These are phyloP conservation scores for Mylabris phalerata DNA, from an alignment of 1,140 invertebrate genomes.

Conservation along the genomic window DNA sequence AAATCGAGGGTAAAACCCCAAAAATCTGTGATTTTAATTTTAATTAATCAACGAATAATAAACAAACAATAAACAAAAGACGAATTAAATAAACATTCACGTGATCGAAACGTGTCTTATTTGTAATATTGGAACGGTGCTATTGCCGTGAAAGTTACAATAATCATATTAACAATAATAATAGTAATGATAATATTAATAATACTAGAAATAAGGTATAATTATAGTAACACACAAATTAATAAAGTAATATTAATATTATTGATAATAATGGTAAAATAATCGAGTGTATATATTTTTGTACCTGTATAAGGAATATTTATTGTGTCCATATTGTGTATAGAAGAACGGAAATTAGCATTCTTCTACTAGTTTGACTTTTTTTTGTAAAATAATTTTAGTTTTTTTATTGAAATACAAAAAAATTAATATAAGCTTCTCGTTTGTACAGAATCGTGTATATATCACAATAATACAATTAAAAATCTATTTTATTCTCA, in stretches of 20 bases:
- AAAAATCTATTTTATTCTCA: too few species aligned
- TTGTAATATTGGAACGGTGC: slow-evolving; percentile 2
- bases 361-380: too few species aligned
- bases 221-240: background rate
- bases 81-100: slow-evolving; percentile 10
- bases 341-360: background rate
- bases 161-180: slow-evolving; percentile 8
- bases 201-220: background rate
- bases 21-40: slow-evolving; percentile 39
- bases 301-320: slow-evolving; percentile 38
- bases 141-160: slow-evolving; percentile 13
- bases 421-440: too few species aligned
- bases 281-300: slow-evolving; percentile 35
- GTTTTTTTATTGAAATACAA: too few species aligned
- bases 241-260: background rate
- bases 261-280: slow-evolving; percentile 9
- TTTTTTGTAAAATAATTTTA: too few species aligned
- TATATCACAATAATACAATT: slow-evolving; percentile 1
- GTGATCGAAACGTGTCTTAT: slow-evolving; percentile 10
- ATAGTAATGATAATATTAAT: background rate
- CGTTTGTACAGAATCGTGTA: slow-evolving; percentile 14
- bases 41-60: slow-evolving; percentile 19
- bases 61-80: background rate
- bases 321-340: slow-evolving; percentile 25
- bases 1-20: slow-evolving; percentile 11